Conservation (phyloP, 2,888 invertebrate genomes). For the Lordiphosa andalusiaca region DNA sequence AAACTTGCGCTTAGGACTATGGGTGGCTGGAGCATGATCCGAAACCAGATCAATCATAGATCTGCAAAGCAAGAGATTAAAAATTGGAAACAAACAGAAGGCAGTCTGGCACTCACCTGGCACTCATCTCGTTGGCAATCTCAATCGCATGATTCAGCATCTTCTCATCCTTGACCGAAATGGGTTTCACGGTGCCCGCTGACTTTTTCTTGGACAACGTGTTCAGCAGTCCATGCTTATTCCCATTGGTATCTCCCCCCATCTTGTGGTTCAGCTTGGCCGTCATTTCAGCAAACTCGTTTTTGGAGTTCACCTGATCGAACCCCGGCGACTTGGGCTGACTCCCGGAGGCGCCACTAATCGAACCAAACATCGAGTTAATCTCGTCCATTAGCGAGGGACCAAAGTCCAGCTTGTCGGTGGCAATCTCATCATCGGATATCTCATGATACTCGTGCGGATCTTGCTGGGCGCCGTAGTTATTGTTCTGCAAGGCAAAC, state of each 20-base stretch:
- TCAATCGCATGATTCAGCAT: constrained; percentile 95
- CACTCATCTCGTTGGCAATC: constrained; percentile 94
- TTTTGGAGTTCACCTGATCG: constrained; percentile 85
- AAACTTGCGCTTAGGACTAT: constrained; percentile 88
- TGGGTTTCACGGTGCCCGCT: constrained; percentile 86
- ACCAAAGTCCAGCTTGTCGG: constrained; percentile 86
- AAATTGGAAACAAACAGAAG: too few relatives aligned
- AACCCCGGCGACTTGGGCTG: constrained; percentile 80
- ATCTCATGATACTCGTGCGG: constrained; percentile 91
- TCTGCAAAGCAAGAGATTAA: constrained; percentile 51
- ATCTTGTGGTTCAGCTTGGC: constrained; percentile 76
- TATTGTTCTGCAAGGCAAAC: constrained; percentile 78
- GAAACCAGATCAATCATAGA: constrained; percentile 84
- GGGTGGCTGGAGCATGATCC: constrained; percentile 82
- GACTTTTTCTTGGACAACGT: constrained; percentile 76
- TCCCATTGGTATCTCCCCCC: constrained; percentile 73
- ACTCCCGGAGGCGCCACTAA: constrained; percentile 78
- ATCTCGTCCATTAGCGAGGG: constrained; percentile 94
- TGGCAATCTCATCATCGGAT: constrained; percentile 86
- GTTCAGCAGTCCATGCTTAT: constrained; percentile 59
- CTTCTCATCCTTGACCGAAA: constrained; percentile 95
- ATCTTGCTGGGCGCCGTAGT: constrained; percentile 78
- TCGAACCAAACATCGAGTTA: constrained; percentile 90
- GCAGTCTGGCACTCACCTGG: constrained; percentile 80
- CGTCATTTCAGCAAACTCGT: constrained; percentile 85